Conservation (phyloP, 2,888 invertebrate species). For the Punctoribates punctum region DNA sequence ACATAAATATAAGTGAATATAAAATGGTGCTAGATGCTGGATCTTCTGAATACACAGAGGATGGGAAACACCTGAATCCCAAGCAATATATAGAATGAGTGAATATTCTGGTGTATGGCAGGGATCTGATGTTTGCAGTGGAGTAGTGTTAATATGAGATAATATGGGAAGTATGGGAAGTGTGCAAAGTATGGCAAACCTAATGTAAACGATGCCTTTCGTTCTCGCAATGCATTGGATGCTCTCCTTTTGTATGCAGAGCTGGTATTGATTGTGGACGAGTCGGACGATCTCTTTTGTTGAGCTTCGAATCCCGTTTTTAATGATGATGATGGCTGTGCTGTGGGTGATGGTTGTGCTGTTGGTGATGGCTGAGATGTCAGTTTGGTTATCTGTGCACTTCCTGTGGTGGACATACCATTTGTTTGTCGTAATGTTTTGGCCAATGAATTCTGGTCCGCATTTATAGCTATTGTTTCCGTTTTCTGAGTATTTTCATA, state of each 20-base stretch:
- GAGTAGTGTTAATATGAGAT: background rate
- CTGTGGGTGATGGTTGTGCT: background rate
- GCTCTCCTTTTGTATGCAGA: constrained; percentile 39
- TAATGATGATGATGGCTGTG: constrained; percentile 28
- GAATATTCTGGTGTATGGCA: background rate
- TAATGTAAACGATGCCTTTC: constrained; percentile 92
- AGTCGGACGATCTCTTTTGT: constrained; percentile 29
- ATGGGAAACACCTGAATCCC: no score
- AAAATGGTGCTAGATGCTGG: no score
- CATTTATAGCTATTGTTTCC: constrained; percentile 29
- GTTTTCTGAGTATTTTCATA: constrained; percentile 30
- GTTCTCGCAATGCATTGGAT: constrained; percentile 62
- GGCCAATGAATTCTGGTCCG: background rate
- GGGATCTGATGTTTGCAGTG: background rate
- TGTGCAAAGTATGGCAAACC: constrained; percentile 53
- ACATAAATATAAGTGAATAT: no score
- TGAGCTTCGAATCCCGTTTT: constrained; percentile 1
- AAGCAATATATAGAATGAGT: no score
- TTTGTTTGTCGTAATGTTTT: constrained; percentile 37
- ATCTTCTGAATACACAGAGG: no score
- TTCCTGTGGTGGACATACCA: constrained; percentile 18
- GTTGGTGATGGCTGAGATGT: constrained; percentile 1
- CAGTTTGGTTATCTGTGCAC: background rate
- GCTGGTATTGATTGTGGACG: constrained; percentile 21
- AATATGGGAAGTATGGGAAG: background rate